Evolutionary conservation across 2,888 invertebrate species (phyloP).

Genomic region (Dasypolia templi): DNA sequence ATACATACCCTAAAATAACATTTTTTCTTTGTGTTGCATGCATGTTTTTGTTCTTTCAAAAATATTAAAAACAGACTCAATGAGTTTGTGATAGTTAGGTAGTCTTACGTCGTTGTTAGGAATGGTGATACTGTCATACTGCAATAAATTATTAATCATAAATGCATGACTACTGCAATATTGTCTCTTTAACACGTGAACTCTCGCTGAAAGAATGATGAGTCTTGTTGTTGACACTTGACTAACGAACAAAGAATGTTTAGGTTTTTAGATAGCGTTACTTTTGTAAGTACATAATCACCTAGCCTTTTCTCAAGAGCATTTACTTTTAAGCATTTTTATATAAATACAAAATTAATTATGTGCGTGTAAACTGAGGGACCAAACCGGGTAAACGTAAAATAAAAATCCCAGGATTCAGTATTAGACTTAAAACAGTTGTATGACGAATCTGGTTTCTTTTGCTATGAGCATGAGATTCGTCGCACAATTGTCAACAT

Average conservation of each 20-base stretch:
- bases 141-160: constrained; percentile 17
- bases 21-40: neutral
- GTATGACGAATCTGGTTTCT: no score
- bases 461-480: no score
- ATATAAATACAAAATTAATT: no score
- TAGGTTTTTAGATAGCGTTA: neutral
- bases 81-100: neutral
- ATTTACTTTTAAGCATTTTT: neutral
- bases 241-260: constrained; percentile 11
- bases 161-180: neutral
- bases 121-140: neutral
- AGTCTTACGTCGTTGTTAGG: neutral
- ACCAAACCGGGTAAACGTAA: no score
- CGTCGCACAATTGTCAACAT: no score
- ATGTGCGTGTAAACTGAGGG: no score
- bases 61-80: neutral
- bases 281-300: neutral
- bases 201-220: neutral
- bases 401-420: no score
- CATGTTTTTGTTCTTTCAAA: neutral
- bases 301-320: neutral
- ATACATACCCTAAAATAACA: neutral
- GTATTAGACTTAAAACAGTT: no score
- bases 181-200: neutral
- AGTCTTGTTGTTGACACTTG: constrained; percentile 13